Evolutionary conservation across 2,888 invertebrate species (phyloP).

Genomic region (Chymomyza amoena): DNA sequence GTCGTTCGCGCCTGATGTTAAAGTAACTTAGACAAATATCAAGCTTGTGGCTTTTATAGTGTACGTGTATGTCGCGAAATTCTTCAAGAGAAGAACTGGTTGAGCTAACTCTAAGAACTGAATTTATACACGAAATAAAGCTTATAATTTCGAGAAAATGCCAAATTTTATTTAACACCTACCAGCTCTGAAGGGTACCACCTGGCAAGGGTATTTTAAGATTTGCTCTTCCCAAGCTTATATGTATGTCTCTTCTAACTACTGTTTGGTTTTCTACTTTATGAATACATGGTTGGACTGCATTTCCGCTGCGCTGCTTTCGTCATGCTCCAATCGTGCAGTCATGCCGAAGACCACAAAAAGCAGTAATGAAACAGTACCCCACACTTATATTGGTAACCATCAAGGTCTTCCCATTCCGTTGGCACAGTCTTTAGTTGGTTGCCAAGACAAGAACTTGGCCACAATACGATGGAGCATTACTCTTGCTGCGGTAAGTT

Average conservation of each 20-base stretch:
- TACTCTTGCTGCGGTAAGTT: conserved; percentile 59
- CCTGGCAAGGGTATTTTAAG: background rate
- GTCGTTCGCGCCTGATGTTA: no score
- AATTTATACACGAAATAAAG: no score
- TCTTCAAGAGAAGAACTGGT: no score
- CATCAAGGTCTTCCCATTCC: conserved; percentile 15
- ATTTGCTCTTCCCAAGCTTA: background rate
- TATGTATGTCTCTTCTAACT: background rate
- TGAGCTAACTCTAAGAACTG: no score
- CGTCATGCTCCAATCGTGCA: conserved; percentile 54
- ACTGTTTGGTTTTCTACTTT: background rate
- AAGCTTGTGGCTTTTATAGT: no score
- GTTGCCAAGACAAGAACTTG: conserved; percentile 13
- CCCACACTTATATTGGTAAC: conserved; percentile 2
- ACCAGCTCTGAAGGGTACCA: background rate
- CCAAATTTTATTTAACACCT: no score
- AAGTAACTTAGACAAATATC: no score
- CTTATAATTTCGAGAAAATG: no score
- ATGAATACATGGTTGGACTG: conserved; percentile 23
- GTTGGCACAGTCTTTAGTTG: conserved; percentile 25
- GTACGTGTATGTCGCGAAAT: no score
- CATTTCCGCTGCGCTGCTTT: conserved; percentile 31
- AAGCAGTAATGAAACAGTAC: conserved; percentile 28
- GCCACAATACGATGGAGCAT: conserved; percentile 21
- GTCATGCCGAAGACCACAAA: conserved; percentile 40